phyloP scores from a whole-genome alignment of 2,113 vertebrate genomes.

The Trematocara unimaculatum region DNA sequence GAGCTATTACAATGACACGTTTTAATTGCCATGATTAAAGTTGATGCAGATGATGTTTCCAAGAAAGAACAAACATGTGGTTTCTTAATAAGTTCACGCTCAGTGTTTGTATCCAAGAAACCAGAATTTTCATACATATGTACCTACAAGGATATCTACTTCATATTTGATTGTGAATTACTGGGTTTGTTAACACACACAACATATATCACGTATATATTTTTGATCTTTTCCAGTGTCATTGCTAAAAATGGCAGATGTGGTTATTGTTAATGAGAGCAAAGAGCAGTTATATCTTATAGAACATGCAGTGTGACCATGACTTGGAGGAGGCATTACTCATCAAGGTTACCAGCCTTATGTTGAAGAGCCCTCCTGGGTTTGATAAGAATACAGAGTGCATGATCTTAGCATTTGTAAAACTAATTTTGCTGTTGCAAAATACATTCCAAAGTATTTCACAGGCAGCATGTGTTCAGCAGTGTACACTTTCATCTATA shows the following conservation, averaged over 20 bases:
- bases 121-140: neutral
- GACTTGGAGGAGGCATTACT: neutral
- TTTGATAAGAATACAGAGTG: neutral
- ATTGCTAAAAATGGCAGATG: neutral
- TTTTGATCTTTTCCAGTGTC: neutral
- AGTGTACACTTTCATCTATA: neutral
- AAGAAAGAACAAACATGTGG: neutral
- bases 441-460: neutral
- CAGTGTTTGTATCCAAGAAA: neutral
- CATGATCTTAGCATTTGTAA: neutral
- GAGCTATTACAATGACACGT: neutral
- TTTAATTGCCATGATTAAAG: neutral
- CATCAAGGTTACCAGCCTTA: neutral
- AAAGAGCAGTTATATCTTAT: neutral
- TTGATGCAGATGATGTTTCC: neutral
- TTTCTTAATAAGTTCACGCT: neutral
- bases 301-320: neutral
- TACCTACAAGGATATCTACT: neutral
- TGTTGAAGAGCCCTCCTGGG: neutral
- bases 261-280: neutral
- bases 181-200: neutral
- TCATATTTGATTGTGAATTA: neutral
- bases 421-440: neutral
- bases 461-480: neutral
- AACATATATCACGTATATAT: neutral